These are phyloP conservation scores for Sycophila texana DNA, from an alignment of 2,888 invertebrate genomes.

Conservation along the genomic window DNA sequence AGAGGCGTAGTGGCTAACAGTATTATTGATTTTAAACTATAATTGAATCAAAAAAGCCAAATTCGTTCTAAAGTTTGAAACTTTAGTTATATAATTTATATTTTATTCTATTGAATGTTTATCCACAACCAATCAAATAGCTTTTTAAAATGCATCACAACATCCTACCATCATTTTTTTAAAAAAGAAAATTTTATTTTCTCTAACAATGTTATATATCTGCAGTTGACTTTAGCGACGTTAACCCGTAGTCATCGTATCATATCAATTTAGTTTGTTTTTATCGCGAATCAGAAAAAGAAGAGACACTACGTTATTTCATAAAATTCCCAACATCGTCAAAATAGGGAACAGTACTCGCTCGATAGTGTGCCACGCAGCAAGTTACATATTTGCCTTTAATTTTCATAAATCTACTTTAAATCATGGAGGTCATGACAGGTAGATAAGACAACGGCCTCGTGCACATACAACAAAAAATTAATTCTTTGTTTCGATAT, in stretches of 20 bases:
- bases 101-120: no score
- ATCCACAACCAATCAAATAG: no score
- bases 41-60: no score
- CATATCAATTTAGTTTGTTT: neutral
- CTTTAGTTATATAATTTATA: no score
- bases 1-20: no score
- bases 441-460: neutral
- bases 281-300: no score
- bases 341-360: neutral
- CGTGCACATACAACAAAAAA: neutral
- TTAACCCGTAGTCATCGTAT: neutral
- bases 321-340: neutral
- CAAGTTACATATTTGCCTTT: neutral
- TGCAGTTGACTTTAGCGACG: neutral
- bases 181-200: neutral
- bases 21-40: no score
- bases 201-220: no score
- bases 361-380: neutral
- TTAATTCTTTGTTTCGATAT: neutral
- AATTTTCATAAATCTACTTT: constrained; percentile 2
- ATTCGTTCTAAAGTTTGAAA: no score
- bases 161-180: no score
- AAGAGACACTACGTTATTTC: no score
- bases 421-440: neutral
- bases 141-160: no score